Conservation (phyloP, 2,113 vertebrate species). For the Oncorhynchus keta region DNA sequence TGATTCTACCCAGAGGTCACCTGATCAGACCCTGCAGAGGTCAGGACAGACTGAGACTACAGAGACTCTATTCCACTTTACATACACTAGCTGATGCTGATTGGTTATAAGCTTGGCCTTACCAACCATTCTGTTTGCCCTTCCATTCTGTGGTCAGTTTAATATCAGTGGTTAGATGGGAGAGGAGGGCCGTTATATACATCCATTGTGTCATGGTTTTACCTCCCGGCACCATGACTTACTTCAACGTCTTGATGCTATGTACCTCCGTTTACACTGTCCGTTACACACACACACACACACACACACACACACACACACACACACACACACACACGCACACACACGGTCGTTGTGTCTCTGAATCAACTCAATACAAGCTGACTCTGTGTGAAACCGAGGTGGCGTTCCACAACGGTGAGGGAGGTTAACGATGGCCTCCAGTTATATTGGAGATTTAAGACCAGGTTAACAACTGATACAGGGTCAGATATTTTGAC, state of each 20-base stretch:
- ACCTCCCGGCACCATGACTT: neutral
- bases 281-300: neutral
- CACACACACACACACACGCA: neutral
- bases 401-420: no score
- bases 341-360: neutral
- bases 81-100: constrained; percentile 34
- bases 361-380: neutral
- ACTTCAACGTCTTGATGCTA: neutral
- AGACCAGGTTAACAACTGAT: no score
- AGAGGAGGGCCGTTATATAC: constrained; percentile 11
- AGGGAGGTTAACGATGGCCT: no score
- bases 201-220: constrained; percentile 1
- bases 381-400: neutral
- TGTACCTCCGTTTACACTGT: neutral
- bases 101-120: constrained; percentile 37
- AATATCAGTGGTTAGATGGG: constrained; percentile 41
- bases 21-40: neutral
- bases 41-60: neutral
- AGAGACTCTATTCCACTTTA: constrained; percentile 22
- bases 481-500: no score
- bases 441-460: no score
- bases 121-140: constrained; percentile 17
- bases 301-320: neutral
- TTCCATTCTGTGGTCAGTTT: constrained; percentile 31
- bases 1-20: neutral